Evolutionary conservation across 2,113 vertebrate genomes (phyloP), one percentile per base, ranked within the genome.

Genomic region (Etheostoma cragini): DNA sequence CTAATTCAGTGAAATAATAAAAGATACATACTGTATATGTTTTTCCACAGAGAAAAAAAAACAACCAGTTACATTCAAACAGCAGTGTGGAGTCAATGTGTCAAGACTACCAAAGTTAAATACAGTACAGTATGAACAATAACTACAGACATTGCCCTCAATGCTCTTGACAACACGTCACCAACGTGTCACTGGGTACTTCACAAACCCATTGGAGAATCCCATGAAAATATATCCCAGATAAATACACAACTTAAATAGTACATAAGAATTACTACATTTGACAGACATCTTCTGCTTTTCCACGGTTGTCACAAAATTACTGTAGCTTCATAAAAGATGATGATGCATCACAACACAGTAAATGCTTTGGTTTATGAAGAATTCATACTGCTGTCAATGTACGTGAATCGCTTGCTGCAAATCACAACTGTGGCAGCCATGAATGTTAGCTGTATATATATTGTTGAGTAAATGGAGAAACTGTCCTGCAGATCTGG

Each of bases 31-130:
- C 30, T 30, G 30, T 30, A 26, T 64, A 60, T 46, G 22, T 83
- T 78, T 42, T 77, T 90, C 81, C 65, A 90, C 79, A 89, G 22
- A 90, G n/a, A 50, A 87, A 86, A 74, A 73, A 85, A 87, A 72
- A 54, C 79, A 79, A 85, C 67, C 60, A 82, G 52, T 81, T 85
- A 91, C 88, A 94, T 93, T 91, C 92, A 91, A 87, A 95, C 89
- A 94, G 85, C 78, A 92, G 85, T 78, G 84, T 84, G 79, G 87
- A 81, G 76, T 82, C 84, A 46, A 80, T 64, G 63, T 85, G 81
- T 88, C 67, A 57, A 87, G 77, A 85, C 84, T 81, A 85, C 63
- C 67, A 82, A 88, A 92, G 62, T 73, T 76, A 80, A 87, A 84
- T 90, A 92, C 85, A 93, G 76, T 77, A 88, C 72, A 86, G 65